Conservation (phyloP, 1,140 invertebrate species). For the Rhopalosiphum padi region DNA sequence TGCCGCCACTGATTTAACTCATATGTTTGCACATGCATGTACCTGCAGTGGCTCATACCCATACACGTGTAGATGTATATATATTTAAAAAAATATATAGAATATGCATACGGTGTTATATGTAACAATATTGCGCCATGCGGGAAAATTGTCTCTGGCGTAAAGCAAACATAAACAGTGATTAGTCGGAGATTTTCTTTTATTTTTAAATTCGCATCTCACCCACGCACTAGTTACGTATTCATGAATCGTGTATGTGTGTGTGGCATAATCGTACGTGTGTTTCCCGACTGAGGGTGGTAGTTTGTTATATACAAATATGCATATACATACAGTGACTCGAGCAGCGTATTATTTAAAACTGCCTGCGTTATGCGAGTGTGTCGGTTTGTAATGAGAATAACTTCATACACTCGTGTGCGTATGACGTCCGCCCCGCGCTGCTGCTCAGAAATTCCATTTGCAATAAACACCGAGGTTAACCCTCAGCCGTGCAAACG, state of each 20-base stretch:
- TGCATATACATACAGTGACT: not conserved
- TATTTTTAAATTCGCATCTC: slow-evolving; percentile 58
- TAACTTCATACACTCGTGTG: slow-evolving; percentile 26
- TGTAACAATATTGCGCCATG: not conserved
- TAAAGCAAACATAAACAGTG: slow-evolving; percentile 49
- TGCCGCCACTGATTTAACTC: too few species aligned
- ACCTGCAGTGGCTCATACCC: not conserved
- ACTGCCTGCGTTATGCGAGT: slow-evolving; percentile 34
- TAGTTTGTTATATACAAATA: not conserved
- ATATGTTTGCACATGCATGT: too few species aligned
- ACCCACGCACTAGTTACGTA: slow-evolving; percentile 57
- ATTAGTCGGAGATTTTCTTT: slow-evolving; percentile 33
- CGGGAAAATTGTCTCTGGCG: slow-evolving; percentile 56
- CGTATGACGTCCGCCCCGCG: slow-evolving; percentile 39
- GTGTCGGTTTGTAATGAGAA: slow-evolving; percentile 54
- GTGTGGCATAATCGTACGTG: not conserved
- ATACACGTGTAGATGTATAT: not conserved
- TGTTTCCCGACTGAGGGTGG: not conserved
- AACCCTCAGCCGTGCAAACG: slow-evolving; percentile 32
- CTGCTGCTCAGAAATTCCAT: slow-evolving; percentile 56
- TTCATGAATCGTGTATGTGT: slow-evolving; percentile 28
- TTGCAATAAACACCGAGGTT: slow-evolving; percentile 58
- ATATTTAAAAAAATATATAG: too few species aligned
- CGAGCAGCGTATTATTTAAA: slow-evolving; percentile 27
- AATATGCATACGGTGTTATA: too few species aligned